Evolutionary conservation across 2,888 invertebrate genomes (phyloP), one percentile per base, ranked within the genome.

Genomic region (Abrostola tripartita): DNA sequence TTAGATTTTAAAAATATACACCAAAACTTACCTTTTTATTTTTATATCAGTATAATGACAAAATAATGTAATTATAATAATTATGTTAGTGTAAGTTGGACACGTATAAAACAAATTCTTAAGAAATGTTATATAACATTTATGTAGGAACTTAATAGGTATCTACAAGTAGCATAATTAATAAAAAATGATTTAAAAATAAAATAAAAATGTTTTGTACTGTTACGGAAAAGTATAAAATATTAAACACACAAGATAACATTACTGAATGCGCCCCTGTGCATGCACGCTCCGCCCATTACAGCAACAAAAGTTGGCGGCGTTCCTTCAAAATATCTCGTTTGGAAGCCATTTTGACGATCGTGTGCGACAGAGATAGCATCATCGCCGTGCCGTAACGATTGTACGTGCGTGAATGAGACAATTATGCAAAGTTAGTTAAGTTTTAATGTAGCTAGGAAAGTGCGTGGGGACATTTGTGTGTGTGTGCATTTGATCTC

Each of bases 281-380:
- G 66, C 86, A 85, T 89, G 88, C 89, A 92, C 88, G 94, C 94
- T 94, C 94, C 94, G 94, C 94, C 94, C 94, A 94, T 94, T 93
- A 94, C 92, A 90, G 88, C 92, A 90, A 94, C 94, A 94, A 94
- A 94, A 94, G 94, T 94, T 92, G 92, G 92, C 89, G 88, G 90
- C 88, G 93, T 93, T 94, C 92, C 93, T 94, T 94, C 94, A 94
- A 94, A 94, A 94, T 91, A 94, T 93, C 94, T 93, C 93, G 94
- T 94, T 94, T 93, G 94, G 94, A 93, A 91, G 94, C 94, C 94
- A 94, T 94, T 94, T 94, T 94, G 94, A 94, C 91, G 94, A 93
- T 87, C 88, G 90, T 74, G 94, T 79, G 88, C 69, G 88, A 94
- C 76, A 80, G 91, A 90, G 94, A 94, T 81, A 88, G 90, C 86